Percentiles rank a stretch among this genome's conserved stretches.
These are phyloP conservation scores for Chaetophractus vellerosus DNA, from an alignment of 2,797 vertebrate species.

Conservation along the genomic window DNA sequence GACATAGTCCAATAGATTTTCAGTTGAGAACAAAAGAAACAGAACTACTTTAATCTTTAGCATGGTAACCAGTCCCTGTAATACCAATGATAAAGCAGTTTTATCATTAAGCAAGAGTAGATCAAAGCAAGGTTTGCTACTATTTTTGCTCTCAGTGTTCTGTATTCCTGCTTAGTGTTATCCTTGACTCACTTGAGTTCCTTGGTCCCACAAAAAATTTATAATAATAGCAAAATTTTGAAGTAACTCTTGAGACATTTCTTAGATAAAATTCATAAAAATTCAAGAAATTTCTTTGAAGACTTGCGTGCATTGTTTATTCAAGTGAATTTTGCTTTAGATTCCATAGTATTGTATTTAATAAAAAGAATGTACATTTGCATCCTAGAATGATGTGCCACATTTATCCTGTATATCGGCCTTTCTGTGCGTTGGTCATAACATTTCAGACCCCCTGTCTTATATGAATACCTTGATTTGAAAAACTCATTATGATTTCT, in stretches of 20 bases:
- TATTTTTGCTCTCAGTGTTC: background rate
- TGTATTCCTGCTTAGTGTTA: background rate
- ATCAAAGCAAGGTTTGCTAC: background rate
- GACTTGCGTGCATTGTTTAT: conserved; percentile 1
- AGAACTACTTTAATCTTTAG: background rate
- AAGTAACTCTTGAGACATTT: background rate
- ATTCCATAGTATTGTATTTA: background rate
- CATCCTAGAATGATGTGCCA: background rate
- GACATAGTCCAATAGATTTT: background rate
- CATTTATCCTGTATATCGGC: background rate
- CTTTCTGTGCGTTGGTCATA: background rate
- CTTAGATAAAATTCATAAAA: conserved; percentile 59
- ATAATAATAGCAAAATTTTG: background rate
- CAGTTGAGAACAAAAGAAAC: conserved; percentile 15
- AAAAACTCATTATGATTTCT: conserved; percentile 33
- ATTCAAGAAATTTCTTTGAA: conserved; percentile 42
- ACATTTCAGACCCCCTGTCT: background rate
- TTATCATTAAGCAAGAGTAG: conserved; percentile 11
- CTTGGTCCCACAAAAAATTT: background rate
- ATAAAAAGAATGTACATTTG: background rate
- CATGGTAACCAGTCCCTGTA: background rate
- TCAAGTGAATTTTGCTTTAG: conserved; percentile 67
- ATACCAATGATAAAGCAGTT: background rate
- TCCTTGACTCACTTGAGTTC: background rate
- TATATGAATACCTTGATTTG: conserved; percentile 13